Conservation (phyloP, 2,113 vertebrate genomes). For the Dromiciops gliroides region DNA sequence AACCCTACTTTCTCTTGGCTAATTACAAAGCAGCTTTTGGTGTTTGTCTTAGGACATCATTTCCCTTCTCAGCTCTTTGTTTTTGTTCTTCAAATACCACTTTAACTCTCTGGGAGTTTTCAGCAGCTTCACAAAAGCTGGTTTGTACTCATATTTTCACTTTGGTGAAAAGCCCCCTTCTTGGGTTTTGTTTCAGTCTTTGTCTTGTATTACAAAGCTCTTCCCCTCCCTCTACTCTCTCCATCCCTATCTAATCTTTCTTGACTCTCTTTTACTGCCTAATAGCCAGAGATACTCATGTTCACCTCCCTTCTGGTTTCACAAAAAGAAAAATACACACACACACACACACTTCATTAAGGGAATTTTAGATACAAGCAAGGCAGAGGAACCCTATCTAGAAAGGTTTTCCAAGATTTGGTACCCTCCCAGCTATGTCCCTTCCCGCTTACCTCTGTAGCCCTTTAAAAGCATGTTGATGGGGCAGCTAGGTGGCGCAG, state of each 20-base stretch:
- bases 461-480: conserved; percentile 54
- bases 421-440: conserved; percentile 69
- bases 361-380: neutral
- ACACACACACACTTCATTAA: neutral
- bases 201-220: conserved; percentile 77
- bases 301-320: conserved; percentile 61
- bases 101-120: conserved; percentile 53
- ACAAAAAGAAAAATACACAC: conserved; percentile 46
- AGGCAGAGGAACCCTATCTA: neutral
- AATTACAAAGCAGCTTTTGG: conserved; percentile 20
- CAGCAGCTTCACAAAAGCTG: conserved; percentile 47
- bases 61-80: neutral
- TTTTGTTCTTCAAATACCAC: conserved; percentile 2
- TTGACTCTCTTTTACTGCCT: neutral
- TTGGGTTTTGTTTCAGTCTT: conserved; percentile 58
- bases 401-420: conserved; percentile 58
- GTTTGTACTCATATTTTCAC: conserved; percentile 57
- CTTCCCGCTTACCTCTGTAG: neutral
- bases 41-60: neutral
- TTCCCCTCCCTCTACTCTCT: conserved; percentile 58
- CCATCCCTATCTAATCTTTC: neutral
- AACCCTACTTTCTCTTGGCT: neutral
- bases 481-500: too few species aligned
- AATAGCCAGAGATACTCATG: conserved; percentile 64
- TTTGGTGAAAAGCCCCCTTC: conserved; percentile 57